Evolutionary conservation across 2,113 vertebrate genomes (phyloP), one percentile per base, ranked within the genome.

Genomic region (Monarcha castaneiventris): DNA sequence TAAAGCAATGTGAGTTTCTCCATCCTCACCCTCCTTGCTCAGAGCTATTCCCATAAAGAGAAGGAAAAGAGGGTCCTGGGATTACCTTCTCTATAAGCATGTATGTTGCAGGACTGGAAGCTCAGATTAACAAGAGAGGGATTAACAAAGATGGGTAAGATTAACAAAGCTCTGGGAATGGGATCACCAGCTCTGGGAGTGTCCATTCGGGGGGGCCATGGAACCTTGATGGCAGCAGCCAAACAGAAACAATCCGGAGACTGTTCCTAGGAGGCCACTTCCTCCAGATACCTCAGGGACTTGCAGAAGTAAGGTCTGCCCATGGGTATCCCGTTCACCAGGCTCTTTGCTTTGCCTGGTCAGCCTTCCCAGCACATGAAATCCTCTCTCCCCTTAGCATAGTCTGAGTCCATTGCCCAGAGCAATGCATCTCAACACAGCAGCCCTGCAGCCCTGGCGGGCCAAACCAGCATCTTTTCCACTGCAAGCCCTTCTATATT

Each of bases 401-500:
- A 83, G 63, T 8, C 66, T 73, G 21, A 10, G 23, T 32, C 25
- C 66, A 39, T 20, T 71, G 39, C 35, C 33, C 51, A 43, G 62
- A 59, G 26, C 43, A 66, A 41, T 11, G 22, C 21, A n/a, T 75
- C 82, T 61, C 56, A 62, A 21, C 51, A 46, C 58, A 73, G 67
- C 37, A 77, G 29, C n/a, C 33, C 67, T 33, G 19, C 32, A 69
- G 46, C 46, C 48, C 22, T 8, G 1, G 3, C 20, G 51, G 25
- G 35, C 44, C 66, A 76, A 64, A 18, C 8, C 26, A 43, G 52
- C 72, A 32, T 9, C n/a, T 93, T 46, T 30, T 68, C n/a, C 23
- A 21, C 20, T 1, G 0, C 18, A 16, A 32, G 4, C 2, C 11
- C 32, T 58, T 41, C 46, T 33, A 0, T 29, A 29, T 62, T 77